Percentiles rank a stretch among this genome's conserved stretches.
These are phyloP conservation scores for Chloropsis cyanopogon DNA, from an alignment of 2,113 vertebrate genomes.

Conservation along the genomic window DNA sequence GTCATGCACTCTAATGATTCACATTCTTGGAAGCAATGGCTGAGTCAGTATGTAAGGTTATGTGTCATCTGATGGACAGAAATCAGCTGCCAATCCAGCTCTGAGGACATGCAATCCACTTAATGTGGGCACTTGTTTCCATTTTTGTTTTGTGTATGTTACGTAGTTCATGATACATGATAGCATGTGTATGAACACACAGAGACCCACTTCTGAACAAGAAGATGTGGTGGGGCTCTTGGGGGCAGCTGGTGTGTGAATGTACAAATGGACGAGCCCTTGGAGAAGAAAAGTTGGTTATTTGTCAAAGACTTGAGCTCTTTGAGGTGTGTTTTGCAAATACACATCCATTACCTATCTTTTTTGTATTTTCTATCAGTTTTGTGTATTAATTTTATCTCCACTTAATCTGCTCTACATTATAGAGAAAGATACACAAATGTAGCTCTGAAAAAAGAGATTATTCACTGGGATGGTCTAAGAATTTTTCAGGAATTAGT, in stretches of 20 bases:
- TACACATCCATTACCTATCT: neutral
- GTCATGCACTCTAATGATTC: neutral
- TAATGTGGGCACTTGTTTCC: neutral
- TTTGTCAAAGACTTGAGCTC: neutral
- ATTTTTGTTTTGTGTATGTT: neutral
- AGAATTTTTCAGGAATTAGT: neutral
- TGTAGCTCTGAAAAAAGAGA: neutral
- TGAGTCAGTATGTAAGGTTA: neutral
- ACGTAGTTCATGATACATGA: neutral
- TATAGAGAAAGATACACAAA: neutral
- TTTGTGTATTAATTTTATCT: neutral
- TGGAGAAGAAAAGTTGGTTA: neutral
- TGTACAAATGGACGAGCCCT: neutral
- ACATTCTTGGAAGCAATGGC: neutral
- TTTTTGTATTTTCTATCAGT: neutral
- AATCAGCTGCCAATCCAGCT: neutral
- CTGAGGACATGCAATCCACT: neutral
- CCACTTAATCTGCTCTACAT: neutral
- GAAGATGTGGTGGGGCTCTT: rapidly evolving
- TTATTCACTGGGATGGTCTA: neutral
- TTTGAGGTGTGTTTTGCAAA: neutral
- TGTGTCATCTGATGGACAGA: neutral
- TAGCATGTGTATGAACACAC: neutral
- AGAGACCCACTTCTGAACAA: neutral
- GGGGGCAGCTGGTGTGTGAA: neutral